A percentile compares a stretch with the other conserved stretches of the same genome.
Conservation (phyloP, 2,113 vertebrate genomes). For the Pangasianodon gigas region DNA sequence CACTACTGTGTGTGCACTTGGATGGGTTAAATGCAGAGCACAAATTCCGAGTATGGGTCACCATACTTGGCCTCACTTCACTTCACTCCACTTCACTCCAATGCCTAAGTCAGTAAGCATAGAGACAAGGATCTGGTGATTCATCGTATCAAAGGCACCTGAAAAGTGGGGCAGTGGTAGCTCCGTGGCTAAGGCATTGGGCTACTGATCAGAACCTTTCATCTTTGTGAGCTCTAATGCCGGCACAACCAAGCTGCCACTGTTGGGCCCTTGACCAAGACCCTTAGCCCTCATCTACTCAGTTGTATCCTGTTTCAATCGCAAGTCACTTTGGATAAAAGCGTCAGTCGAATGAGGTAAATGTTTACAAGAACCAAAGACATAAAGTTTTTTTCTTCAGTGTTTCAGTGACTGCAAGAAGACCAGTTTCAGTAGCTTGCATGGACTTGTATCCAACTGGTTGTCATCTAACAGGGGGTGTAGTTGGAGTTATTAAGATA, state of each 20-base stretch:
- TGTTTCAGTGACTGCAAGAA: background rate
- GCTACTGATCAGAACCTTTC: background rate
- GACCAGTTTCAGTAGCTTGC: background rate
- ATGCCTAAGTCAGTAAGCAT: background rate
- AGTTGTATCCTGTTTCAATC: background rate
- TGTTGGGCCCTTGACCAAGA: background rate
- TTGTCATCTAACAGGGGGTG: background rate
- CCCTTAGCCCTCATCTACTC: background rate
- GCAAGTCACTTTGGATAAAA: background rate
- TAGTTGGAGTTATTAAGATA: background rate
- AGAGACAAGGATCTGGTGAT: background rate
- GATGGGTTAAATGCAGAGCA: background rate
- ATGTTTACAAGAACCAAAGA: background rate
- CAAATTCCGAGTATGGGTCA: too few species aligned
- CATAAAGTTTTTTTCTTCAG: background rate
- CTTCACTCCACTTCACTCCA: too few species aligned
- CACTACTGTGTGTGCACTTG: too few species aligned
- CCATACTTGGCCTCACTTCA: too few species aligned
- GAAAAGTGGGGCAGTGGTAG: background rate
- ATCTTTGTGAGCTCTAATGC: background rate
- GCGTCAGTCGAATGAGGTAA: background rate
- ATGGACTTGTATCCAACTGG: background rate
- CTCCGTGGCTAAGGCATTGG: background rate
- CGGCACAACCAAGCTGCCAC: background rate
- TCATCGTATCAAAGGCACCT: background rate